Conservation (phyloP, 2,888 invertebrate species). For the Siphlonurus alternatus region DNA sequence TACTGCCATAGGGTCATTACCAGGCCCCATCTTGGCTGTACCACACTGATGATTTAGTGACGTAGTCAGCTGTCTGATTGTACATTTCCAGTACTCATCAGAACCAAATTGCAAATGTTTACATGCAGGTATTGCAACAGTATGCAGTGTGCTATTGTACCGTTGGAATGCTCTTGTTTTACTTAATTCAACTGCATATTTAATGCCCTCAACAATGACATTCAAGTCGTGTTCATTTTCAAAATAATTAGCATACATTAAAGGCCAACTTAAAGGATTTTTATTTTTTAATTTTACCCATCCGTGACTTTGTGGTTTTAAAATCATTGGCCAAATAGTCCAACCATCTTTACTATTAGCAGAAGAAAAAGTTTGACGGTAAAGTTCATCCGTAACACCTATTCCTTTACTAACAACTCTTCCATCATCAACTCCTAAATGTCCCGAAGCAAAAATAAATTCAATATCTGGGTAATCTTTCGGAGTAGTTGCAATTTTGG, state of each 20-base stretch:
- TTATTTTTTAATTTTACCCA: slow-evolving; percentile 27
- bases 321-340: slow-evolving; percentile 16
- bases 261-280: slow-evolving; percentile 31
- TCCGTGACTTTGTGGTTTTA: slow-evolving; percentile 16
- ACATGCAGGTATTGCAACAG: slow-evolving; percentile 7
- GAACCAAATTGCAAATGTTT: slow-evolving; percentile 31
- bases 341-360: slow-evolving; percentile 19
- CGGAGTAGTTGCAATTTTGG: slow-evolving; percentile 35
- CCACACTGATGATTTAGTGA: slow-evolving; percentile 37
- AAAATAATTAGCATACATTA: slow-evolving; percentile 35
- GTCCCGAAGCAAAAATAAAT: slow-evolving; percentile 43
- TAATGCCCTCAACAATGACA: slow-evolving; percentile 40
- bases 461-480: slow-evolving; percentile 49
- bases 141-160: slow-evolving; percentile 10
- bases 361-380: slow-evolving; percentile 19
- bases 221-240: slow-evolving; percentile 34
- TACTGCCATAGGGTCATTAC: slow-evolving; percentile 14
- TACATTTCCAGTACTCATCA: slow-evolving; percentile 48
- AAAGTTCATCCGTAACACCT: slow-evolving; percentile 18
- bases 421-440: slow-evolving; percentile 40
- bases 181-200: slow-evolving; percentile 37
- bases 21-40: slow-evolving; percentile 18
- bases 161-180: slow-evolving; percentile 31
- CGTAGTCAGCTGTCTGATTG: slow-evolving; percentile 38
- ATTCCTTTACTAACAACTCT: slow-evolving; percentile 15